Evolutionary conservation across 2,113 vertebrate species (phyloP), one percentile per base, ranked within the genome.

Genomic region (Trichomycterus rosablanca): DNA sequence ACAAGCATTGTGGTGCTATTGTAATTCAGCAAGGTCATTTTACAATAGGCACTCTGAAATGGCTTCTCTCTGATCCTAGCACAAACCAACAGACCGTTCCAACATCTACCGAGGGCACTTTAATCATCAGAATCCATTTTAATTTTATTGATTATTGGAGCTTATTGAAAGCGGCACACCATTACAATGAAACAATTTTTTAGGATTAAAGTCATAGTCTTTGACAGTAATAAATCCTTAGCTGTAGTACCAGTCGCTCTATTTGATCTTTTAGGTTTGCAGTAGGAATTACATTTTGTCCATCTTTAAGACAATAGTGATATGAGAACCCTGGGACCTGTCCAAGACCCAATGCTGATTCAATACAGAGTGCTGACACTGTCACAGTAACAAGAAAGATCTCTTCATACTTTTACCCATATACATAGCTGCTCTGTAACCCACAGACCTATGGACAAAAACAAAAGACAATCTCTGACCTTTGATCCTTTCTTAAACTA

Each of bases 1-100:
- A 22, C 18, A 14, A 53, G 24, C 28, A 26, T 63, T 67, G 54
- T 62, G 52, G 54, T 65, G 59, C 66, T 63, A 58, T 53, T 70
- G 67, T 70, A 65, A 69, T 59, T 50, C 62, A 49, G 35, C 52
- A 61, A 58, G 63, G 67, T 66, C 67, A 4, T 46, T 56, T 58
- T 51, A 30, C 23, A 53, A 58, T 22, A 16, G 69, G 62, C 42
- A 34, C 52, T 18, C 39, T 9, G 20, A 63, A 63, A 53, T 44
- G 60, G 49, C 39, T 44, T 18, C 11, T 43, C 14, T 28, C 18
- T 22, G 35, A 32, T n/a, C 19, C 19, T 43, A 32, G 37, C 16
- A 10, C 22, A 63, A 63, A 34, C 37, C 26, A 16, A 23, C 8
- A 18, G n/a, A 32, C 37, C 11, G 15, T 15, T 52, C 14, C 19